Base-by-base conservation (phyloP, 1,140 invertebrate species). In the Drosophila littoralis region DNA sequence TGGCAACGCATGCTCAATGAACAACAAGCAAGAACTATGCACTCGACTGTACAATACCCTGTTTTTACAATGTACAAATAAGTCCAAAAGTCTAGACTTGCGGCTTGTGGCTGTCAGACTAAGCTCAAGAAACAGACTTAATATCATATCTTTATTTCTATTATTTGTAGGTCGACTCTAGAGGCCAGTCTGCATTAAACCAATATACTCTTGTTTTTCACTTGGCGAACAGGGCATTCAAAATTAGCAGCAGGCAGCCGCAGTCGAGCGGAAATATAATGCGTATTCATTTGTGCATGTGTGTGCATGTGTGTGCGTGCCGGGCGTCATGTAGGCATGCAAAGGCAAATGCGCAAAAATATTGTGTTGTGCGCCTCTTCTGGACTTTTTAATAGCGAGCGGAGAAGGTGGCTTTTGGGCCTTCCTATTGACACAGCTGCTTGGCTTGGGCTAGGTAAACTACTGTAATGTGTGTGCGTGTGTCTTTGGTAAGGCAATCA, bases 251-350 rank as follows among this genome's bases (percentile, higher is more conserved):
- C 40, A 42, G 28, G 54, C 75, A 77, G 72, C 64, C 60, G 51
- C 81, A 76, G 61, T 83, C 72, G 63, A 88, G 77, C 83, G 83
- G 83, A 88, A 88, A 88, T 88, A 80, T 89, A 88, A 72, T 88
- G 86, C 66, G 73, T 88, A 70, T 74, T 70, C 63, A 33, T 48
- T 59, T 35, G 17, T 61, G 9, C n/a, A 15, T 66, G 12, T 64
- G 40, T 35, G 17, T 61, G 9, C n/a, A 15, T 66, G 12, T 64
- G 40, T 61, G 35, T 69, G 73, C 55, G 68, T 72, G 61, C 68
- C 59, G 45, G 74, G 59, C 74, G 38, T 46, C 75, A 77, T 75
- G 71, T 77, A 65, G 75, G 64, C 75, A 74, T 57, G 63, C 46
- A 63, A 69, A 69, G 40, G 60, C 76, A 71, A 76, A 36, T 67